Base-by-base conservation (phyloP, 2,797 vertebrate genomes). In the Xenops minutus region DNA sequence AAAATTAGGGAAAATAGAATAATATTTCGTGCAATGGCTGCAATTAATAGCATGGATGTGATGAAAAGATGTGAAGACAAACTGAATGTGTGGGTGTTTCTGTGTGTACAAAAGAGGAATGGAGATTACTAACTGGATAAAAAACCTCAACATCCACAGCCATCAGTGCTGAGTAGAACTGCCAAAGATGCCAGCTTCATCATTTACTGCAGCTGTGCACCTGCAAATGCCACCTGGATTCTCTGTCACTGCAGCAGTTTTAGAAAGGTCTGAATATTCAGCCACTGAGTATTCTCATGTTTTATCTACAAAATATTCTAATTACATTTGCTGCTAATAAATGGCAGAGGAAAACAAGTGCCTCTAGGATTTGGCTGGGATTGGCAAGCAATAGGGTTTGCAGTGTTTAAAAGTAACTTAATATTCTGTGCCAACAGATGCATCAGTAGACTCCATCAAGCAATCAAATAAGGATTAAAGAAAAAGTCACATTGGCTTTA, bases 381-480 rank as follows among this genome's bases (percentile, higher is more conserved):
- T 32, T 32, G 52, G 52, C 12, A 78, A 96, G 54, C 43, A 89
- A 71, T 30, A 91, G 29, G 75, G 85, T 73, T 62, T 89, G 71
- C 81, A 36, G 78, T 72, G 90, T 81, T 93, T 97, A 69, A 94
- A 54, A 95, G 84, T 94, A 93, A 97, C 77, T 90, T 95, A 84
- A 95, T 96, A 44, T 84, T 88, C 80, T 85, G 68, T 22, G 48
- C 81, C 91, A 93, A 73, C 52, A 91, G 85, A 93, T 75, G 79
- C 88, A 93, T 64, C 79, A 89, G 64, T 80, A 92, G 79, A 87
- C 69, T 96, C 48, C 88, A 81, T 95, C 97, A 96, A 89, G 85
- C 89, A 94, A 97, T 93, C 96, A 89, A 87, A 97, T 95, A 95
- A 43, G 95, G 89, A 97, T 97, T 97, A 97, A 73, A 64, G 83